These are phyloP conservation scores for Sander vitreus DNA, from an alignment of 2,113 vertebrate genomes.

Conservation along the genomic window DNA sequence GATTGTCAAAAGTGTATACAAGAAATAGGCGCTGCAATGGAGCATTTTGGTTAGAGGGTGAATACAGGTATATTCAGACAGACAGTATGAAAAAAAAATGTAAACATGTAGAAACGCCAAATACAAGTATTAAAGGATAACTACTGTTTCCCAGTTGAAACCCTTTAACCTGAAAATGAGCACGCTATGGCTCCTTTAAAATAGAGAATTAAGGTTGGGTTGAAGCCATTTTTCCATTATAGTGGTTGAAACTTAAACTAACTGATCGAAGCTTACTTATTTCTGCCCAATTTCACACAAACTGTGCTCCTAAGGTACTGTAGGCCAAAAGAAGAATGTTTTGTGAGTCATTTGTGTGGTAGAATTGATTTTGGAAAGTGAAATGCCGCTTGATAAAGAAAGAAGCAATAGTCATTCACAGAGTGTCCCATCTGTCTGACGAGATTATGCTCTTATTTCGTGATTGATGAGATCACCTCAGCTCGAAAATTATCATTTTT, in stretches of 20 bases:
- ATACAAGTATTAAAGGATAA: too few relatives aligned
- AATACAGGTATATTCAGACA: too few relatives aligned
- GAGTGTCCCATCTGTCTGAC: neutral
- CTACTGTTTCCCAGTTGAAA: too few relatives aligned
- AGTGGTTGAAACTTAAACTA: conserved; percentile 5
- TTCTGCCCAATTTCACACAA: conserved; percentile 5
- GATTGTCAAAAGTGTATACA: too few relatives aligned
- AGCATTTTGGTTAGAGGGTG: too few relatives aligned
- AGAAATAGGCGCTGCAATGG: too few relatives aligned
- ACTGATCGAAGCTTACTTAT: conserved; percentile 5
- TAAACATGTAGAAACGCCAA: too few relatives aligned
- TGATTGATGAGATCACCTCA: conserved; percentile 6
- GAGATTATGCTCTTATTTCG: neutral
- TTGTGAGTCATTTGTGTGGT: neutral
- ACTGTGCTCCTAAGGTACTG: neutral
- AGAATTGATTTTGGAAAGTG: neutral
- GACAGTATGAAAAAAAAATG: too few relatives aligned
- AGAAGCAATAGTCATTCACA: neutral
- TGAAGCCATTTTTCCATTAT: neutral
- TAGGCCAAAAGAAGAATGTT: neutral
- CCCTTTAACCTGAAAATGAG: too few relatives aligned
- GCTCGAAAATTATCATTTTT: neutral
- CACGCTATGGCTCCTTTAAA: neutral
- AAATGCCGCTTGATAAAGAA: neutral
- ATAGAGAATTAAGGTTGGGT: neutral